Base-by-base conservation (phyloP, 2,113 vertebrate species). In the Myxocyprinus asiaticus region DNA sequence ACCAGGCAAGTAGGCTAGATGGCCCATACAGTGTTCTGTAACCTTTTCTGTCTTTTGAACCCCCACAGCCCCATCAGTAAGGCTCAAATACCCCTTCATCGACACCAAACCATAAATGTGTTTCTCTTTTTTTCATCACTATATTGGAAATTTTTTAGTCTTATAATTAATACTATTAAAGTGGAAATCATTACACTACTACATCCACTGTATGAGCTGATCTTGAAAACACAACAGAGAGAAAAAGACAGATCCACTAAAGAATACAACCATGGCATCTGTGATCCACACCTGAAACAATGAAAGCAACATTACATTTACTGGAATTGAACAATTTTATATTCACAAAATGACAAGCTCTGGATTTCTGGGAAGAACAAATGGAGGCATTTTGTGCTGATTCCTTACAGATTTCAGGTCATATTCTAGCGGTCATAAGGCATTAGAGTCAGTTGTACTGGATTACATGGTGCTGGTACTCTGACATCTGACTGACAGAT, bases 401-500 rank as follows among this genome's bases (percentile, higher is more conserved):
- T 48, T 12, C 48, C 65, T 33, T n/a, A 48, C 76, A 78, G 15
- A 66, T 55, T 11, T 45, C 44, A n/a, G 53, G 76, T 67, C 43
- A 59, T 61, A 68, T 59, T 44, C 65, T 68, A 10, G 45, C 14
- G 0, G 53, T 69, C 43, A 67, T 47, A 12, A 67, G 15, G 17
- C 63, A 50, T 74, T 67, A 67, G 63, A 80, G 67, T 67, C 51
- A 79, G 11, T 17, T 59, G 17, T 33, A 9, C 12, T 67, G 63
- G 15, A 66, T 61, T 75, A 15, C 33, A 75, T 17, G 7, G 12
- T 58, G 45, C 53, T 53, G 4, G 53, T 17, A 45, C 65, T 61
- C 43, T 68, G 71, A 75, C 64, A 76, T 50, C 4, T 66, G 71
- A 71, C 11, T 22, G 67, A 71, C 61, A 58, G 61, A 72, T 59